Evolutionary conservation across 2,888 invertebrate genomes (phyloP).

Genomic region (Dichetophora obliterata): DNA sequence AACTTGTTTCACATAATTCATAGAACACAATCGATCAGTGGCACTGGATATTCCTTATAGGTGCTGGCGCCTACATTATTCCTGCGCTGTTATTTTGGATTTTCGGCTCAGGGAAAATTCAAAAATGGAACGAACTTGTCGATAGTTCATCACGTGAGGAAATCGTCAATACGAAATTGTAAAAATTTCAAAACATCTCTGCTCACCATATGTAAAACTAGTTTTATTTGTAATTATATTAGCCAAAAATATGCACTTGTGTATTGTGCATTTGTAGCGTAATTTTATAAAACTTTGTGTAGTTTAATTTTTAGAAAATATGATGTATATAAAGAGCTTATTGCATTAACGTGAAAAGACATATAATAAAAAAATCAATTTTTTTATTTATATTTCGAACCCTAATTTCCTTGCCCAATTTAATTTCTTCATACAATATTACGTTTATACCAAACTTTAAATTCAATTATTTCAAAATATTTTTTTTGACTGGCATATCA

Average conservation of each 20-base stretch:
- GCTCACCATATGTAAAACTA: slow-evolving; percentile 7
- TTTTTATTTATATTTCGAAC: too few relatives aligned
- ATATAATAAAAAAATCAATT: too few relatives aligned
- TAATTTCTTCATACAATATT: too few relatives aligned
- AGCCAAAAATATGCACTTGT: not conserved
- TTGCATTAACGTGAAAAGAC: too few relatives aligned
- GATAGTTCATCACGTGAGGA: slow-evolving; percentile 64
- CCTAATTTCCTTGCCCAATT: too few relatives aligned
- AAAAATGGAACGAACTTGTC: slow-evolving; percentile 76
- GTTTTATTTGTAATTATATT: slow-evolving; percentile 6
- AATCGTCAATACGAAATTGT: slow-evolving; percentile 63
- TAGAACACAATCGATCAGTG: slow-evolving; percentile 83
- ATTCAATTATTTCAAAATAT: too few relatives aligned
- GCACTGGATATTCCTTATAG: slow-evolving; percentile 81
- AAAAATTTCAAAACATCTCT: slow-evolving; percentile 44
- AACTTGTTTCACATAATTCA: not conserved
- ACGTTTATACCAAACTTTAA: too few relatives aligned
- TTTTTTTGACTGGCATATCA: too few relatives aligned
- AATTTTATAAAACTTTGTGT: not conserved
- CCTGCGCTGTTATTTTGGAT: slow-evolving; percentile 79
- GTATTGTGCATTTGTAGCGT: not conserved
- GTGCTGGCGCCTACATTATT: slow-evolving; percentile 78
- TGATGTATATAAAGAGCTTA: too few relatives aligned
- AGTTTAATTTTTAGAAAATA: not conserved
- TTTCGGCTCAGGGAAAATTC: slow-evolving; percentile 80